Evolutionary conservation across 2,797 vertebrate genomes (phyloP), one percentile per base, ranked within the genome.

Genomic region (Ctenopoma multispine): DNA sequence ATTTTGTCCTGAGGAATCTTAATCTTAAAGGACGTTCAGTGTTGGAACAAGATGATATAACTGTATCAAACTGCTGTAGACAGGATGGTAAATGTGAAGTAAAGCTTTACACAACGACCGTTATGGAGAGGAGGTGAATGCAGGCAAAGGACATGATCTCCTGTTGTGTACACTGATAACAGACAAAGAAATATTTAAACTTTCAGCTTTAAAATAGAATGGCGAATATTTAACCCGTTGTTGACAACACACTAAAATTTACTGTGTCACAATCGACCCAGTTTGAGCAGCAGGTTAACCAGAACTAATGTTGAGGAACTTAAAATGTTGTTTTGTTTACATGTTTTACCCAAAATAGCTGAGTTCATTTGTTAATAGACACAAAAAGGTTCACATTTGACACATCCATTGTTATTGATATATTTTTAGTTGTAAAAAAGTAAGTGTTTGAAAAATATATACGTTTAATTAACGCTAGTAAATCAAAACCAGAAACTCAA

Each of bases 1-100:
- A 64, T 49, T 63, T 20, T 77, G 75, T 86, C 81, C 83, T 20
- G 61, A 69, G 77, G 79, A 84, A 50, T 67, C 68, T 58, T 44
- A 55, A 43, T 77, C 43, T 64, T 50, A 61, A 18, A 44, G 73
- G 76, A 63, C 61, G 72, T 55, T 43, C 3, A 20, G 48, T 18
- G 63, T 55, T 46, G 5, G 68, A 48, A 34, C 55, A 46, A 38
- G 34, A 3, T 34, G 55, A 70, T 61, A 24, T 56, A 59, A 50
- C 48, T 9, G 43, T 70, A 18, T 50, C 14, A 34, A 75, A 41
- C 51, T 47, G 12, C 11, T 14, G 59, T 7, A 10, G 24, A 64
- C 29, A 31, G 29, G 29, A 7, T 46, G 48, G 18, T 71, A 36
- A 71, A 70, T 50, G 40, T 44, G 53, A 53, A 27, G 64, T 48